phyloP scores from a whole-genome alignment of 2,797 vertebrate species.

The Brachyrhaphis roseni region DNA sequence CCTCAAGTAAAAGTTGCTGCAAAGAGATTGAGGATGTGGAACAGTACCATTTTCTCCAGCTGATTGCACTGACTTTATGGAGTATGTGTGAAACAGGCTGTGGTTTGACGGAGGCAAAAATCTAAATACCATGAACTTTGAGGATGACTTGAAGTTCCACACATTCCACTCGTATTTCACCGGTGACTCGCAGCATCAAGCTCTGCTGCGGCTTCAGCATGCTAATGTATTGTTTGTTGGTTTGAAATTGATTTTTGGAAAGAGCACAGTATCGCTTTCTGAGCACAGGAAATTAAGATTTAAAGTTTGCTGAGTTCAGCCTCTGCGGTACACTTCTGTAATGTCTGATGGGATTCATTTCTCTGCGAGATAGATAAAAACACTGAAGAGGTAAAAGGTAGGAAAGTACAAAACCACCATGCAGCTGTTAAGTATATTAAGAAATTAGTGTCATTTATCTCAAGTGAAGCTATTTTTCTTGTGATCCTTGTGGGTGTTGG shows the following conservation, averaged over 20 bases:
- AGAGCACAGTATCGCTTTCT: constrained; percentile 21
- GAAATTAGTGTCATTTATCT: not conserved
- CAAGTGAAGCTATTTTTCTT: not conserved
- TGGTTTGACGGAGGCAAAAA: constrained; percentile 26
- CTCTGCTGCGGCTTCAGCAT: constrained; percentile 18
- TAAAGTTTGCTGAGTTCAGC: constrained; percentile 34
- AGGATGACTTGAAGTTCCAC: constrained; percentile 20
- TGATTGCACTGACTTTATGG: constrained; percentile 29
- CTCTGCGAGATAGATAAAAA: constrained; percentile 13
- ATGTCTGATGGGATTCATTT: constrained; percentile 5
- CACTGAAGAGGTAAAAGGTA: not conserved
- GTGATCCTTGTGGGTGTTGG: not conserved
- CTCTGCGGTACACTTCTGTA: constrained; percentile 17
- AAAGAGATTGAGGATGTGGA: not conserved
- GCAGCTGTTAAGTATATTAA: not conserved
- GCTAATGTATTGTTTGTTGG: constrained; percentile 35
- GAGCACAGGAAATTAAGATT: constrained; percentile 49
- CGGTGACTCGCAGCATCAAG: constrained; percentile 18
- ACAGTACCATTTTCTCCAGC: constrained; percentile 16
- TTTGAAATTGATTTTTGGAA: constrained; percentile 51
- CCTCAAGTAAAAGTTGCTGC: constrained; percentile 13
- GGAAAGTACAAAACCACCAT: constrained; percentile 13
- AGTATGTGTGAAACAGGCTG: constrained; percentile 1
- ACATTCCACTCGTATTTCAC: constrained; percentile 21
- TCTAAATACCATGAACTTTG: constrained; percentile 18